Base-by-base conservation (phyloP, 2,113 vertebrate species). In the Perca schrenkii region DNA sequence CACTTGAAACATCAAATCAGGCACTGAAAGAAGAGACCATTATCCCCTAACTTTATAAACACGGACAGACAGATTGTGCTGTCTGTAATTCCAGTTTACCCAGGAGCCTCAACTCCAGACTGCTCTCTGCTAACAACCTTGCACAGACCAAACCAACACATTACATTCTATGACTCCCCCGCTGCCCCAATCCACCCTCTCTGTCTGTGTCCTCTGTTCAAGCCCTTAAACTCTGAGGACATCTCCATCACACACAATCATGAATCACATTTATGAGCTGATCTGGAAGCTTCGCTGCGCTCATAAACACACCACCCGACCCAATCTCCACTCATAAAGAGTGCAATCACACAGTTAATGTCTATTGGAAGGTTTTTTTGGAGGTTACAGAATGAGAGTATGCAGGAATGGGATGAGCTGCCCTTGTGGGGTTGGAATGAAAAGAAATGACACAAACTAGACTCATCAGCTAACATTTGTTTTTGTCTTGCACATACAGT, bases 231-330 rank as follows among this genome's bases (percentile, higher is more conserved):
- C 66, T 7, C 22, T 36, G 56, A 83, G 88, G 79, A 86, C 81
- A 74, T 79, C 79, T 85, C 74, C 47, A 57, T 83, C 19, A 12
- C 60, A 71, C 74, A 77, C 46, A 52, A 54, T 62, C 65, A 80
- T 88, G 40, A 78, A 73, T 88, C 82, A 74, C 40, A 67, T 86
- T 83, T 85, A 85, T 70, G 65, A 81, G 86, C 63, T 43, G 73
- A 81, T 43, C 57, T 75, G 31, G 70, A 83, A 52, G 77, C 68
- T 70, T 67, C 1, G 19, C 53, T 68, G 66, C 52, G 22, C 76
- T 74, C 74, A 53, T 84, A 88, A 88, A 86, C 64, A 47, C 69
- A 69, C 68, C 63, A 62, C n/a, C 65, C 43, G 34, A 56, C 56
- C 79, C 46, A 58, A 6, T 77, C 52, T 71, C n/a, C 50, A 19